Evolutionary conservation across 2,888 invertebrate species (phyloP), one percentile per base, ranked within the genome.

Genomic region (Gymnosoma rotundatum): DNA sequence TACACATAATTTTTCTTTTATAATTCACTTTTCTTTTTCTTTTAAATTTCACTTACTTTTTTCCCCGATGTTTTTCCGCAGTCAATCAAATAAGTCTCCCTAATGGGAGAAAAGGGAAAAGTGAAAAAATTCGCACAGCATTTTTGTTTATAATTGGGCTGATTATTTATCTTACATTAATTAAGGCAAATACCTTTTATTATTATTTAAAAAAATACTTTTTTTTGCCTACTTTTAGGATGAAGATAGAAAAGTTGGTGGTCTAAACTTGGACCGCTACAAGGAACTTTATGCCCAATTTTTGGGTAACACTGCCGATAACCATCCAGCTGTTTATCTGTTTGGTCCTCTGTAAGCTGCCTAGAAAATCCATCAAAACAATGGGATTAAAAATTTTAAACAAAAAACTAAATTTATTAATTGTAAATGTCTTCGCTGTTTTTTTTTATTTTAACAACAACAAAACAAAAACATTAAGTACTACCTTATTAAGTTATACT

Each of bases 271-370:
- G 81, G 94, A 95, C 7, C 94, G 97, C 90, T 97, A 97, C 90
- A 96, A 97, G 91, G 97, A 97, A 91, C 93, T 97, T 4, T 97
- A 97, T 91, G 96, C 96, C 0, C 95, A 96, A 91, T 97, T 96
- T 93, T 93, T 97, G 83, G 96, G 97, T 32, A 96, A 96, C 91
- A 94, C 94, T 50, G 94, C 94, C 87, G 96, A 96, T 78, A 94
- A 94, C 88, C 95, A 95, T 89, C 94, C 94, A 83, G 96, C 96
- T 52, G 95, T 95, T 70, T 95, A 96, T 89, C 93, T 97, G 18
- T 97, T 97, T 91, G 97, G 97, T 60, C 97, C 97, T 52, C 93
- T 97, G 89, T 91, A 91, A 91, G 74, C 78, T 72, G 75, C 56
- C 64, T 60, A 58, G 20, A 45, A 42, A 25, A 60, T 18, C 58